Conservation (phyloP, 2,888 invertebrate genomes). For the Trachelus tabidus region DNA sequence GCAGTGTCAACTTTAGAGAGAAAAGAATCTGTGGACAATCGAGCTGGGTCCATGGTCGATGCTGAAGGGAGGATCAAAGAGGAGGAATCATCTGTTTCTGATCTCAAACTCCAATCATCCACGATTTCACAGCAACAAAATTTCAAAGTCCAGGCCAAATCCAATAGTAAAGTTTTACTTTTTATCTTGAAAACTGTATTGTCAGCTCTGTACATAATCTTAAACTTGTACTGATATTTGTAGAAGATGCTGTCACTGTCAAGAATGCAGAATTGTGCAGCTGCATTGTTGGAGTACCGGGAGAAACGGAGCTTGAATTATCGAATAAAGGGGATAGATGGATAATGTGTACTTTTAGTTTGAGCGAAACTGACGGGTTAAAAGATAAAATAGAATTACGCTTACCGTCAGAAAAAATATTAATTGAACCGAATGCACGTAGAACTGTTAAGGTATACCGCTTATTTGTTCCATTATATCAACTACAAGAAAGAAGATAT, state of each 20-base stretch:
- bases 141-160: background rate
- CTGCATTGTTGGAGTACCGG: constrained; percentile 53
- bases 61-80: too few relatives aligned
- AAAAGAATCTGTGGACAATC: too few relatives aligned
- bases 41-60: too few relatives aligned
- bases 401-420: constrained; percentile 45
- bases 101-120: too few relatives aligned
- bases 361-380: constrained; percentile 54
- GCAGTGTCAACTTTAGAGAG: too few relatives aligned
- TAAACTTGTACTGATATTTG: constrained; percentile 1
- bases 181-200: background rate
- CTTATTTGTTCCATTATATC: background rate
- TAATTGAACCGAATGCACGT: constrained; percentile 52
- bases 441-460: constrained; percentile 47
- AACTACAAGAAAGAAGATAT: too few relatives aligned
- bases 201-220: background rate
- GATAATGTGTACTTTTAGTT: constrained; percentile 50
- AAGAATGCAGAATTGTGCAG: constrained; percentile 52
- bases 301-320: constrained; percentile 53
- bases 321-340: constrained; percentile 56
- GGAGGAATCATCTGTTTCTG: too few relatives aligned
- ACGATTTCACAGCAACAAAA: background rate
- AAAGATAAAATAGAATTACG: constrained; percentile 47
- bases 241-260: constrained; percentile 45
- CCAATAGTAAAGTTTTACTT: background rate